phyloP scores from a whole-genome alignment of 1,140 invertebrate genomes.

The Frieseomelitta varia region DNA sequence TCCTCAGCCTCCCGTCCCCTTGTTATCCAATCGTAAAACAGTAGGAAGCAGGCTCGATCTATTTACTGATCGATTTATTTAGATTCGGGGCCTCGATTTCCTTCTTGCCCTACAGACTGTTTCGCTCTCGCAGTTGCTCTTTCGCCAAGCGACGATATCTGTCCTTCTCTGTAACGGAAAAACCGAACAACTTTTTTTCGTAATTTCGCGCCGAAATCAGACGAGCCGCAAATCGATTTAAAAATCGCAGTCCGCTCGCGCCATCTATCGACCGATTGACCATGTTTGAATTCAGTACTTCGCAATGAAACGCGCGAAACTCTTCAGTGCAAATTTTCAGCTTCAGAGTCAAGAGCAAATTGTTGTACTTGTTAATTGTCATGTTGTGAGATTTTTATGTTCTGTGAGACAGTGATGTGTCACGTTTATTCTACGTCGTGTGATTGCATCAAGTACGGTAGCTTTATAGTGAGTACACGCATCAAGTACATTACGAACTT shows the following conservation, averaged over 20 bases:
- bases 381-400: background rate
- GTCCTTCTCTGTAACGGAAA: background rate
- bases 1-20: conserved; percentile 30
- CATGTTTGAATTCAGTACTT: background rate
- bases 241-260: background rate
- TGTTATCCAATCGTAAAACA: conserved; percentile 58
- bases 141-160: background rate
- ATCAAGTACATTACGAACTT: too few species aligned
- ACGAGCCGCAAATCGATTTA: background rate
- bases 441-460: background rate
- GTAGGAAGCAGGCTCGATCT: conserved; percentile 74
- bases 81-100: conserved; percentile 78
- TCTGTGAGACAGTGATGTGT: background rate
- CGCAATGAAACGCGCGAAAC: background rate
- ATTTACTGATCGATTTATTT: conserved; percentile 83
- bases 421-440: background rate
- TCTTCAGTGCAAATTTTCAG: background rate
- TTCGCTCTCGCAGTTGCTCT: conserved; percentile 3
- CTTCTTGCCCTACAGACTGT: conserved; percentile 12
- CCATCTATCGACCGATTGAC: background rate
- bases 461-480: background rate
- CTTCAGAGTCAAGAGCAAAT: background rate
- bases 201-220: background rate
- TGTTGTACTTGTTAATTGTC: background rate
- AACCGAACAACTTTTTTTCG: background rate